Base-by-base conservation (phyloP, 2,888 invertebrate genomes). In the Lacanobia oleracea region DNA sequence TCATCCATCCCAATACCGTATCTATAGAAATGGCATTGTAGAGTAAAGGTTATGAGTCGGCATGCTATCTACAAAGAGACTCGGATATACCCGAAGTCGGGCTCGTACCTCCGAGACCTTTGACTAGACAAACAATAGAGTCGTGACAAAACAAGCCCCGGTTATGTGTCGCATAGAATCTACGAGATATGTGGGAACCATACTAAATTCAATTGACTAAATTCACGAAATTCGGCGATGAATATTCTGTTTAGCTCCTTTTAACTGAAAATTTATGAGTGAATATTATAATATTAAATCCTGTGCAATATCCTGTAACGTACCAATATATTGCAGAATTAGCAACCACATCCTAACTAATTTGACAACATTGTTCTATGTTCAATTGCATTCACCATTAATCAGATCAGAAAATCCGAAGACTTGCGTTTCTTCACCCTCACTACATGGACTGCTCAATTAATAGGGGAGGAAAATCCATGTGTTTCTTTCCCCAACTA, bases 51-150 rank as follows among this genome's bases (percentile, higher is more conserved):
- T 63, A 56, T 64, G 60, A 54, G 64, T 81, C 67, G 45, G 27
- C 45, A 37, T 61, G 64, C 27, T 43, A 64, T 77, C 56, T 54
- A 59, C 83, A 67, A 57, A 72, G 79, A 79, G 64, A 78, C 56
- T 62, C 37, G 54, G 57, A 77, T 66, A 10, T 70, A 65, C 45
- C 48, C 18, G 48, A 51, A 72, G 61, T 62, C 8, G 50, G 16
- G 50, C n/a, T 56, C 37, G 45, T 56, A 54, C 60, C 79, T 61
- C 50, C 6, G 72, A 72, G 79, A 79, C 67, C 67, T 78, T 67
- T 78, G 79, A 72, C 56, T 79, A 27, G 50, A 57, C 65, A 72
- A 79, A 79, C 83, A 82, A 79, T 82, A 45, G 56, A 40, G 10
- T 65, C 45, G n/a, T 57, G 23, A 82, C 64, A 79, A 63, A 79